A percentile compares a stretch with the other conserved stretches of the same genome.
Conservation (phyloP, 2,888 invertebrate species). For the Hypercompe scribonia region DNA sequence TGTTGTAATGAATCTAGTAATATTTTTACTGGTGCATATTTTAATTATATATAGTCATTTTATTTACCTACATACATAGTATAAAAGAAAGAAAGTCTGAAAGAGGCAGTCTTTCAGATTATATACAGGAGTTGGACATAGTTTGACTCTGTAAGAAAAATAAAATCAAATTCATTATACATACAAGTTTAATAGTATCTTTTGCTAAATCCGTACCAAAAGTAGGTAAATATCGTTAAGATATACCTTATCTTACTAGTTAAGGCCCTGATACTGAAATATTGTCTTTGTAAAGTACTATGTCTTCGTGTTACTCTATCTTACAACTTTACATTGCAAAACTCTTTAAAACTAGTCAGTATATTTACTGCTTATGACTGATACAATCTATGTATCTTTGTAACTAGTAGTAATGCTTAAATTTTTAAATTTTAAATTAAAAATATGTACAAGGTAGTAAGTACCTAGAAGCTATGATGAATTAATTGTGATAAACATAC, state of each 20-base stretch:
- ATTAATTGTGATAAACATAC: background rate
- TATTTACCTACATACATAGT: too few species aligned
- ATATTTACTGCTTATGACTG: too few species aligned
- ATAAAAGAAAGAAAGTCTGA: too few species aligned
- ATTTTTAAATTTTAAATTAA: too few species aligned
- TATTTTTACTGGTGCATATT: background rate
- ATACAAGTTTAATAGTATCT: conserved; percentile 30
- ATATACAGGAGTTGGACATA: background rate
- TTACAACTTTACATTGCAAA: conserved; percentile 19
- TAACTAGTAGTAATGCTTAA: too few species aligned
- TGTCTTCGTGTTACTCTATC: conserved; percentile 36
- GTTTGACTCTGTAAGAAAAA: background rate
- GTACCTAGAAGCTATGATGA: background rate
- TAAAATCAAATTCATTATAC: background rate
- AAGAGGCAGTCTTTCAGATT: background rate
- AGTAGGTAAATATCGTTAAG: conserved; percentile 36
- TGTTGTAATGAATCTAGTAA: background rate
- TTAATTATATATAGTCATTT: too few species aligned
- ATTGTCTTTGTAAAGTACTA: conserved; percentile 34
- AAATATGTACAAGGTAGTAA: too few species aligned
- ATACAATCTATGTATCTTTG: too few species aligned
- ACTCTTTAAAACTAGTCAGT: conserved; percentile 21
- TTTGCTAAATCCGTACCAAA: conserved; percentile 30
- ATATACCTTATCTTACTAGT: conserved; percentile 45
- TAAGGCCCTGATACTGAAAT: conserved; percentile 37